Conservation (phyloP, 2,797 vertebrate species). For the Gallinago stenura region DNA sequence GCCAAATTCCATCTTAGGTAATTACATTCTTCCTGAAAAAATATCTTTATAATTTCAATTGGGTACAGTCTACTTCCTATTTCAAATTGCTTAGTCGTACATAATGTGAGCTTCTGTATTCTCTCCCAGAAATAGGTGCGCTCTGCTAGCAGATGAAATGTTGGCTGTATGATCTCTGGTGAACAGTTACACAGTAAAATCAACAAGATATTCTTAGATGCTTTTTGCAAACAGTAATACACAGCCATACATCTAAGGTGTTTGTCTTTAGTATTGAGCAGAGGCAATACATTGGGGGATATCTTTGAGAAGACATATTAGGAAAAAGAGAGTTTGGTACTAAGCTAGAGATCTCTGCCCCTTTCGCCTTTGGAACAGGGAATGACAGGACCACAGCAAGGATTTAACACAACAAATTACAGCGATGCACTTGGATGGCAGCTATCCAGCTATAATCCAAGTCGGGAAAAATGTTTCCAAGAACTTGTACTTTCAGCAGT, state of each 20-base stretch:
- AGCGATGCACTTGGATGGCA: not conserved
- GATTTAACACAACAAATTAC: not conserved
- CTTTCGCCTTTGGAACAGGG: not conserved
- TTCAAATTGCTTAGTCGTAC: not conserved
- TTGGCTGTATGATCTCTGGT: not conserved
- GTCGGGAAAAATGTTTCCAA: not conserved
- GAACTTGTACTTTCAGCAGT: not conserved
- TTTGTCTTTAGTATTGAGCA: not conserved
- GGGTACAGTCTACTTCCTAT: constrained; percentile 19
- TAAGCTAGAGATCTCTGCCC: not conserved
- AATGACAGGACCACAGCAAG: not conserved
- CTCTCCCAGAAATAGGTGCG: not conserved
- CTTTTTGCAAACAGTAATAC: not conserved
- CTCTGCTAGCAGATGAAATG: not conserved
- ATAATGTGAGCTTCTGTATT: not conserved
- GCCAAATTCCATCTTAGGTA: constrained; percentile 16
- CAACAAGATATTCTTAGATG: not conserved
- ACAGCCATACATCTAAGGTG: not conserved
- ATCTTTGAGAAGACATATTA: not conserved
- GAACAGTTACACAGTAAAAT: not conserved
- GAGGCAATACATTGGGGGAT: not conserved
- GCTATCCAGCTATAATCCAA: not conserved
- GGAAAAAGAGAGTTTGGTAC: not conserved
- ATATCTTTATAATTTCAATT: constrained; percentile 33
- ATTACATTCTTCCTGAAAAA: constrained; percentile 51